Conservation (phyloP, 2,113 vertebrate genomes). For the Atractosteus spatula region DNA sequence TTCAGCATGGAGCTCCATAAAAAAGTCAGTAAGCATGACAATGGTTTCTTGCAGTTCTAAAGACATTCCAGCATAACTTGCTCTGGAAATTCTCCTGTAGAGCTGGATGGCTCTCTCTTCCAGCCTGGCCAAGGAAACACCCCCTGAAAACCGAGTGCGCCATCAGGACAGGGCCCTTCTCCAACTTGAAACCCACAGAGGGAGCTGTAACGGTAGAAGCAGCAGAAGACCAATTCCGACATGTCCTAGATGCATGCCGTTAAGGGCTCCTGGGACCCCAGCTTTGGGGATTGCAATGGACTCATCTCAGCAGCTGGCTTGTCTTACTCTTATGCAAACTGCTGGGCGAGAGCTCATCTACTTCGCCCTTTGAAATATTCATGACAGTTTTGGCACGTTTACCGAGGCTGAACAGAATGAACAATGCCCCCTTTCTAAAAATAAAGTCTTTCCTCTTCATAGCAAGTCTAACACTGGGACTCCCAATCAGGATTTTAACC, state of each 20-base stretch:
- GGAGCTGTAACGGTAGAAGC: background rate
- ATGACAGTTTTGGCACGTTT: slow-evolving; percentile 59
- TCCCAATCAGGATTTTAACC: background rate
- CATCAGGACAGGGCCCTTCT: too few species aligned
- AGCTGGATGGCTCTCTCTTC: too few species aligned
- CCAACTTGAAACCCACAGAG: too few species aligned
- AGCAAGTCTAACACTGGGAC: background rate
- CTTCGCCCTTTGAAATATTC: slow-evolving; percentile 54
- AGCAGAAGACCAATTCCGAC: slow-evolving; percentile 11
- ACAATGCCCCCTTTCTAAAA: slow-evolving; percentile 39
- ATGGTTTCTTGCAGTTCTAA: too few species aligned
- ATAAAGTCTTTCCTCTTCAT: background rate
- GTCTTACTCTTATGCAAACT: background rate
- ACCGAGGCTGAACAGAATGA: slow-evolving; percentile 49
- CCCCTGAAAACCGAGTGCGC: too few species aligned
- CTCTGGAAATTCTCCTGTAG: too few species aligned
- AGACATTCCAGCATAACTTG: too few species aligned
- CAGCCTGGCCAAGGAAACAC: too few species aligned
- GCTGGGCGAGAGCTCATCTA: slow-evolving; percentile 7
- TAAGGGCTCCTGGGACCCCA: slow-evolving; percentile 52
- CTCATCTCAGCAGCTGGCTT: background rate
- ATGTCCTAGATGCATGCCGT: slow-evolving; percentile 67
- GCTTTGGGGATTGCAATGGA: slow-evolving; percentile 41
- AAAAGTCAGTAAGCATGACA: too few species aligned
- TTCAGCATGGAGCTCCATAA: too few species aligned